A percentile compares a stretch with the other conserved stretches of the same genome.
These are phyloP conservation scores for Cryptocephalus primarius DNA, from an alignment of 2,888 invertebrate species.

Conservation along the genomic window DNA sequence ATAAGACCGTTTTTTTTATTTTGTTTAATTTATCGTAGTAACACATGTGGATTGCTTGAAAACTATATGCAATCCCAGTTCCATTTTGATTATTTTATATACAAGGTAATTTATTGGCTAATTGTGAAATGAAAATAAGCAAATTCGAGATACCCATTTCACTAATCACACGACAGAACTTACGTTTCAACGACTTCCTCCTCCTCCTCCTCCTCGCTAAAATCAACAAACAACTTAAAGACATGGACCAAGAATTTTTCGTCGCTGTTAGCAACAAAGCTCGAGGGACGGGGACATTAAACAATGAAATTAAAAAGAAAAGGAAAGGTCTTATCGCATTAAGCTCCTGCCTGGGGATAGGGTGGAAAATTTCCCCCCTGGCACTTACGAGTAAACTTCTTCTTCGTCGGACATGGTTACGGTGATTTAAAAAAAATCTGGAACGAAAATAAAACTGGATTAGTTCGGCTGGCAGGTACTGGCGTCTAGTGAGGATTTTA, in stretches of 20 bases:
- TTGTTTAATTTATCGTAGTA: no score
- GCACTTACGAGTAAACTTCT: slow-evolving; percentile 85
- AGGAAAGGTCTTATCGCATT: slow-evolving; percentile 7
- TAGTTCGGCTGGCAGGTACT: neutral
- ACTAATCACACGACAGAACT: slow-evolving; percentile 35
- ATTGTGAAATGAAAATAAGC: no score
- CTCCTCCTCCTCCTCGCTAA: slow-evolving; percentile 61
- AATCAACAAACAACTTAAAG: slow-evolving; percentile 31
- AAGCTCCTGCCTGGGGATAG: slow-evolving; percentile 14
- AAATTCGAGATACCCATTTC: no score
- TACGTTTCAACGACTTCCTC: slow-evolving; percentile 69
- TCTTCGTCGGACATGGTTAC: slow-evolving; percentile 89
- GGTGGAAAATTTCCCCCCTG: neutral
- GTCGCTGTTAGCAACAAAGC: slow-evolving; percentile 22
- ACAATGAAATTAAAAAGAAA: slow-evolving; percentile 2
- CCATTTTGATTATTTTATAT: no score
- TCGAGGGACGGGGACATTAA: slow-evolving; percentile 10
- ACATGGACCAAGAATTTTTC: slow-evolving; percentile 11
- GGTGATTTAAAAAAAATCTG: slow-evolving; percentile 48
- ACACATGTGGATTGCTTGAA: no score
- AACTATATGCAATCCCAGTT: no score
- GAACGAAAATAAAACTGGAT: slow-evolving; percentile 29
- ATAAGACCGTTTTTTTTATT: no score
- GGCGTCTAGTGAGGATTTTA: slow-evolving; percentile 5
- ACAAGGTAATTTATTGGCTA: no score